Conservation (phyloP, 2,113 vertebrate genomes). For the Albula goreensis region DNA sequence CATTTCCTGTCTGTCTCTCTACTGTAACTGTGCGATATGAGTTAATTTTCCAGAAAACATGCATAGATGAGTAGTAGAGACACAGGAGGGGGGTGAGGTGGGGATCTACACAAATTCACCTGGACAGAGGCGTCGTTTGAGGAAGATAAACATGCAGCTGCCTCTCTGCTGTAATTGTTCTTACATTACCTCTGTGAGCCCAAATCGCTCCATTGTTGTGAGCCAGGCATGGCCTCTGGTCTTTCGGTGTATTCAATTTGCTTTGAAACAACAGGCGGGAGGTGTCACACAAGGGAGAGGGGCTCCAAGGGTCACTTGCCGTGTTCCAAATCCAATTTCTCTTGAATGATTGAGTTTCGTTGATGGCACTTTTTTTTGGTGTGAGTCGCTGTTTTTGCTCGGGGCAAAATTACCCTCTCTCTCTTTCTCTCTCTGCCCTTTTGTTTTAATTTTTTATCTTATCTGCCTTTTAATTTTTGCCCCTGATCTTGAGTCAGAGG, state of each 20-base stretch:
- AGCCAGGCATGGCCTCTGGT: neutral
- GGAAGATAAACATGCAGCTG: neutral
- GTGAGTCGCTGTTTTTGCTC: neutral
- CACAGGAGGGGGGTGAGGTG: no score
- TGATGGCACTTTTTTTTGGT: neutral
- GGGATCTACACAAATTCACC: no score
- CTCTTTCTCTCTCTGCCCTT: neutral
- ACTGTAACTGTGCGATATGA: no score
- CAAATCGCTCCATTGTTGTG: neutral
- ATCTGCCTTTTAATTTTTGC: neutral
- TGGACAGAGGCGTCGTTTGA: neutral
- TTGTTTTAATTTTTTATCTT: slow-evolving; percentile 11
- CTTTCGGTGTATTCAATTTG: neutral
- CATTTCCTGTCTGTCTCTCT: no score
- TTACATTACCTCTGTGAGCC: neutral
- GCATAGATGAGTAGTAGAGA: no score
- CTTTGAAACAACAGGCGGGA: neutral
- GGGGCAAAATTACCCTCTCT: neutral
- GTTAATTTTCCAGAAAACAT: no score
- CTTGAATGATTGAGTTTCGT: slow-evolving; percentile 11
- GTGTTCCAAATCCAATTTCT: slow-evolving; percentile 11
- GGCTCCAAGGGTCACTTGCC: neutral
- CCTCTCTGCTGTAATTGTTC: no score
- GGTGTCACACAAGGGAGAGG: neutral
- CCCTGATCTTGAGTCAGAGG: neutral